phyloP scores from a whole-genome alignment of 1,140 invertebrate genomes.

The Orchesella cincta region DNA sequence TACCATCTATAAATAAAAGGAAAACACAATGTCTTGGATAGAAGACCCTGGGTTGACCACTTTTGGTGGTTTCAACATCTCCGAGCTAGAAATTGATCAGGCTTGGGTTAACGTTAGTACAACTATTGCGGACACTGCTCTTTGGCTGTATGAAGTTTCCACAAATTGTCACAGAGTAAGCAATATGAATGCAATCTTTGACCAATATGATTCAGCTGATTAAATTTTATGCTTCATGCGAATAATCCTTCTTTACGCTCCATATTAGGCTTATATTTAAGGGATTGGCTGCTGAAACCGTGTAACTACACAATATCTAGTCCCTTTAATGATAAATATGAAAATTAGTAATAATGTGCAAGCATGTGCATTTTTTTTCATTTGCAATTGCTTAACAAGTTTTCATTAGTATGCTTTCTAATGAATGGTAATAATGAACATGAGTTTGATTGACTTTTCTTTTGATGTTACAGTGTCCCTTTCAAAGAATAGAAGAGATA shows the following conservation, averaged over 20 bases:
- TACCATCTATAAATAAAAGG: background rate
- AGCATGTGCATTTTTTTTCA: too few species aligned
- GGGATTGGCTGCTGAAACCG: background rate
- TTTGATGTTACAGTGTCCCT: constrained; percentile 19
- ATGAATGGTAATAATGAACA: too few species aligned
- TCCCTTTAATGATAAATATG: too few species aligned
- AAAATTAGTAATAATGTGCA: too few species aligned
- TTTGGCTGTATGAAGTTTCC: constrained; percentile 50
- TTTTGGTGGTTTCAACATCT: constrained; percentile 51
- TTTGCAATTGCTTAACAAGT: too few species aligned
- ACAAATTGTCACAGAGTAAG: constrained; percentile 51
- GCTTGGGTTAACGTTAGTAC: constrained; percentile 51
- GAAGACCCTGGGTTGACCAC: constrained; percentile 51
- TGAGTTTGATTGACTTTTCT: too few species aligned
- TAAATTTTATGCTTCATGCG: constrained; percentile 21
- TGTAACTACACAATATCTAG: too few species aligned
- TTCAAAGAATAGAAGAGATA: constrained; percentile 1
- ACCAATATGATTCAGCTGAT: background rate
- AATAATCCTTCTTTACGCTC: background rate
- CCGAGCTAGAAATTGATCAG: constrained; percentile 49
- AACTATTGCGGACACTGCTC: background rate
- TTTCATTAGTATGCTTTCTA: too few species aligned
- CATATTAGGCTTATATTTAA: background rate
- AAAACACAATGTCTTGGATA: constrained; percentile 46
- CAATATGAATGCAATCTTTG: background rate